Percentiles rank a stretch among this genome's conserved stretches.
phyloP scores from a whole-genome alignment of 2,113 vertebrate species.

The Tychaedon coryphoeus region DNA sequence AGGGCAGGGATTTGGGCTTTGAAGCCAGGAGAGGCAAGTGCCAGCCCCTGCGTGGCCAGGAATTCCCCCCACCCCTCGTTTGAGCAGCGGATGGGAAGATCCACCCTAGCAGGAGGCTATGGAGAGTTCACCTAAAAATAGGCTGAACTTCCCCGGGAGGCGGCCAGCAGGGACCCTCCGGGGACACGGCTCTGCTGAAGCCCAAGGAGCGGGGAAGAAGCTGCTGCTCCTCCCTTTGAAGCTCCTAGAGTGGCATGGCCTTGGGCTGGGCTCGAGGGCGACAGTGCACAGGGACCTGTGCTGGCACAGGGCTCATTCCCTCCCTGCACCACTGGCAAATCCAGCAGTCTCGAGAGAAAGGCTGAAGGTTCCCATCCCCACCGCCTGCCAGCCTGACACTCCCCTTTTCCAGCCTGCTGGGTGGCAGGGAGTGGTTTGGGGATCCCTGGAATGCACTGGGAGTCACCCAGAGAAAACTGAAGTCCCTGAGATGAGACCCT shows the following conservation, averaged over 20 bases:
- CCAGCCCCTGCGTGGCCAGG: not conserved
- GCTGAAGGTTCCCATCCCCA: not conserved
- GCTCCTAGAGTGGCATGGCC: not conserved
- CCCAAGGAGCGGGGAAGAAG: not conserved
- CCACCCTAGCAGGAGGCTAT: not conserved
- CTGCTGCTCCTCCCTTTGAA: not conserved
- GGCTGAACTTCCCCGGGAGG: not conserved
- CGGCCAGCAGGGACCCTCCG: rapidly evolving
- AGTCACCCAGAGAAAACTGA: not conserved
- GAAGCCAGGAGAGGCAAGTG: not conserved
- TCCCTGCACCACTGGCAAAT: not conserved
- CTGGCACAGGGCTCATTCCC: rapidly evolving
- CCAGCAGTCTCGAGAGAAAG: not conserved
- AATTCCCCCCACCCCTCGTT: not conserved
- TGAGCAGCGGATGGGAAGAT: not conserved
- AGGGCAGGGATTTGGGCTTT: not conserved
- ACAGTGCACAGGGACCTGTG: rapidly evolving
- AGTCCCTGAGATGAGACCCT: not conserved
- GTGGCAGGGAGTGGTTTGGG: not conserved
- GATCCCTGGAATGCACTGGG: not conserved
- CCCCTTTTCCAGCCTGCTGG: not conserved
- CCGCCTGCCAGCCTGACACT: rapidly evolving
- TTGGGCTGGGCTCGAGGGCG: rapidly evolving
- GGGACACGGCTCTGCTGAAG: not conserved
- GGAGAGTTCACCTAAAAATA: constrained; percentile 52